phyloP scores from a whole-genome alignment of 2,113 vertebrate genomes.

The Rhinichthys klamathensis region DNA sequence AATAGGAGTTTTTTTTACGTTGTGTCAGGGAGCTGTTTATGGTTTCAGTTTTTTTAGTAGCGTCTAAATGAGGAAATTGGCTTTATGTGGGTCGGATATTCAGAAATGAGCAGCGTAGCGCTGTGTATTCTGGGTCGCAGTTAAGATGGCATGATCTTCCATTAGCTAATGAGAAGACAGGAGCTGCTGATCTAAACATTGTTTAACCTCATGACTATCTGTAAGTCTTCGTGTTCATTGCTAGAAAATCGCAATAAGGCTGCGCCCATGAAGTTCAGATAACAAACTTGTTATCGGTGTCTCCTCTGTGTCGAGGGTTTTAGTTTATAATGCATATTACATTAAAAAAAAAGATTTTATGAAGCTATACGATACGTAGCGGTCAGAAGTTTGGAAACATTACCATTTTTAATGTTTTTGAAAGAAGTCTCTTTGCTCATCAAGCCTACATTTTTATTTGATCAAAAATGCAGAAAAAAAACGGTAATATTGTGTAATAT shows the following conservation, averaged over 20 bases:
- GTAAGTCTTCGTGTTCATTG: conserved; percentile 20
- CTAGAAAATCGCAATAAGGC: not conserved
- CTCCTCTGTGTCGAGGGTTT: not conserved
- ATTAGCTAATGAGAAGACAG: conserved; percentile 45
- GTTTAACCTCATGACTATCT: conserved; percentile 18
- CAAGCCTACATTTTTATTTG: too few species aligned
- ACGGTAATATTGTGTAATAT: too few species aligned
- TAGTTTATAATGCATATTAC: not conserved
- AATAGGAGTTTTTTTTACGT: not conserved
- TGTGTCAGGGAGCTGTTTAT: not conserved
- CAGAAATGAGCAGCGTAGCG: not conserved
- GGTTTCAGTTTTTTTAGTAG: not conserved
- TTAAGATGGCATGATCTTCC: not conserved
- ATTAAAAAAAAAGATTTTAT: not conserved
- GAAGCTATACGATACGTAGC: not conserved
- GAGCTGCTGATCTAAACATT: conserved; percentile 31
- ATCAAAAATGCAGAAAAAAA: too few species aligned
- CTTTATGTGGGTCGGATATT: not conserved
- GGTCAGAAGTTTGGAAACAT: too few species aligned
- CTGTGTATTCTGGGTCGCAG: not conserved
- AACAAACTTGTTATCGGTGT: not conserved
- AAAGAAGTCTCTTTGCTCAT: too few species aligned
- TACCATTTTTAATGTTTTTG: too few species aligned
- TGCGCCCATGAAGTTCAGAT: not conserved
- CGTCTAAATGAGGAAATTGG: too few species aligned